Conservation (phyloP, 2,888 invertebrate genomes). For the Crematogaster levior region DNA sequence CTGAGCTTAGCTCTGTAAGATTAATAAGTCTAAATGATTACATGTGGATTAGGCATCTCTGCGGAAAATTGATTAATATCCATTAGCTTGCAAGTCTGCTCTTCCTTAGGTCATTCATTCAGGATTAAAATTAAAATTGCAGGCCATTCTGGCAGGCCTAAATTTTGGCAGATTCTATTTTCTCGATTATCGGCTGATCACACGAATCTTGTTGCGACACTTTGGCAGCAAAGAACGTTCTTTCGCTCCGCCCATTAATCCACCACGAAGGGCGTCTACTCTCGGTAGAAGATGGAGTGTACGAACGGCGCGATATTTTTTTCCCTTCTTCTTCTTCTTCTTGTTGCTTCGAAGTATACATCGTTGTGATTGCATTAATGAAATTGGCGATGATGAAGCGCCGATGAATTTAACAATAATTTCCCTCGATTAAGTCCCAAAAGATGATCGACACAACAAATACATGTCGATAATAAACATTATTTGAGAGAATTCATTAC, state of each 20-base stretch:
- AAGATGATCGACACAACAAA: background rate
- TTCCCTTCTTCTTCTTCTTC: constrained; percentile 49
- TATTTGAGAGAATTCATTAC: background rate
- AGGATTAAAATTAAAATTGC: background rate
- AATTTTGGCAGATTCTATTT: background rate
- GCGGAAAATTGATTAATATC: background rate
- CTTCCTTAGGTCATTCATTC: background rate
- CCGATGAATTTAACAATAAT: background rate
- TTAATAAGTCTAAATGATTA: background rate
- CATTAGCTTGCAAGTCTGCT: background rate
- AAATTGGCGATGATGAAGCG: background rate
- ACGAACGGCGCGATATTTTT: constrained; percentile 57
- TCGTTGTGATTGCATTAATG: constrained; percentile 30
- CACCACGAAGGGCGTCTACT: constrained; percentile 66
- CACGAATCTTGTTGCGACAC: constrained; percentile 53
- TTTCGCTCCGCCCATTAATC: constrained; percentile 69
- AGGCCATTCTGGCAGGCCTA: too few species aligned
- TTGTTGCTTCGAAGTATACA: constrained; percentile 36
- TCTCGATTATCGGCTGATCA: background rate
- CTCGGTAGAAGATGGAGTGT: constrained; percentile 60
- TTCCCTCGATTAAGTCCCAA: background rate
- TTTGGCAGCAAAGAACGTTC: constrained; percentile 61
- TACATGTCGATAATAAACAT: background rate
- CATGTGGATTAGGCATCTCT: background rate
- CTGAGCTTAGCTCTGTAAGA: background rate